Conservation (phyloP, 2,888 invertebrate species). For the Lycocerus yunnanus region DNA sequence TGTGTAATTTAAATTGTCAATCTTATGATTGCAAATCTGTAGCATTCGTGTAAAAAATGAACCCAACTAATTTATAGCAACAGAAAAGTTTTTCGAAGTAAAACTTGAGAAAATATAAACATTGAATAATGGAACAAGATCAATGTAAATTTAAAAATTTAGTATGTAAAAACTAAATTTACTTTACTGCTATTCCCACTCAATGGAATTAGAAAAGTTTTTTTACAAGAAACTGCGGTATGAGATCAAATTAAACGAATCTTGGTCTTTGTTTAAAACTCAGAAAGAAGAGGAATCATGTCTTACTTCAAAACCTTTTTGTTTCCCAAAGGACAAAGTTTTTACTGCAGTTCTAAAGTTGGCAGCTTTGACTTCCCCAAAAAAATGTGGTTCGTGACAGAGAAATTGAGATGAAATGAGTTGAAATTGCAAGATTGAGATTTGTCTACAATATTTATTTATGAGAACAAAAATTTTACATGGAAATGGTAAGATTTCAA, state of each 20-base stretch:
- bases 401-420: slow-evolving; percentile 52
- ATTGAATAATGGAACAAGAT: not conserved
- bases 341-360: slow-evolving; percentile 51
- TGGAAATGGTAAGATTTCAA: not conserved
- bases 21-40: not conserved
- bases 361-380: slow-evolving; percentile 43
- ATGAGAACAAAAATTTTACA: not conserved
- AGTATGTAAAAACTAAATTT: slow-evolving; percentile 21
- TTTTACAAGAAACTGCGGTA: slow-evolving; percentile 12
- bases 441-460: not conserved
- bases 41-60: not conserved
- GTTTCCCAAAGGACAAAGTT: slow-evolving; percentile 49
- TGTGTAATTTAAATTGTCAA: not conserved
- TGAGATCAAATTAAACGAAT: slow-evolving; percentile 44
- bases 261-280: slow-evolving; percentile 44
- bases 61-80: not conserved
- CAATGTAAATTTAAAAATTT: not conserved
- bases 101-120: not conserved
- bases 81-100: not conserved
- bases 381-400: slow-evolving; percentile 51
- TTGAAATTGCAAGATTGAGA: slow-evolving; percentile 37
- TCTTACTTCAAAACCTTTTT: slow-evolving; percentile 47
- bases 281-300: slow-evolving; percentile 43
- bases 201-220: slow-evolving; percentile 31
- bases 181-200: slow-evolving; percentile 18